Base-by-base conservation (phyloP, 2,888 invertebrate species). In the Cheilosia urbana region DNA sequence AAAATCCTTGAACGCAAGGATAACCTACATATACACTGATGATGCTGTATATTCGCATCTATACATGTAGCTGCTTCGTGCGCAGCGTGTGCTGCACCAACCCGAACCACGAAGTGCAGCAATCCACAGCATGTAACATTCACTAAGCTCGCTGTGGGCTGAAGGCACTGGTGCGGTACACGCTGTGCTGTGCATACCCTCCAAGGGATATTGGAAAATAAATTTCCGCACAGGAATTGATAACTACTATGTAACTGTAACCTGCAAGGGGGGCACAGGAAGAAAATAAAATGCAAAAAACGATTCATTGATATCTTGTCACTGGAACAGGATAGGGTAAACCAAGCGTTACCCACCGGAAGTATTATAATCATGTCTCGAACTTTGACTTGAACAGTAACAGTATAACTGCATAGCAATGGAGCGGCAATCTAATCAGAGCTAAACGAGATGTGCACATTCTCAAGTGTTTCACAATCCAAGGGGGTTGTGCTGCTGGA, bases 1-100 rank as follows among this genome's bases (percentile, higher is more conserved):
- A 82, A 87, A 87, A 78, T 72, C 82, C 82, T 82, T 81, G 77
- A 78, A 87, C 69, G 87, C 81, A 81, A 85, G 81, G 81, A 81
- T 85, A 85, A 81, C 81, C 81, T 81, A 81, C 57, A 62, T 76
- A 49, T 57, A 72, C 15, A 71, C 40, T 55, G 17, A 24, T 30
- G 53, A 37, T 42, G 30, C 63, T 17, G 37, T 63, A n/a, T 68
- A 60, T 53, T 27, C 53, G 75, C 19, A 2, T 63, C n/a, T 45
- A 63, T 75, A 37, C 30, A 17, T 42, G 45, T 49, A 42, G 63
- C 7, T 71, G 57, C 53, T 69, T 51, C 58, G 60, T 80, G 85
- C 68, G 81, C 85, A 80, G 60, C 62, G 55, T 68, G 51, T 65
- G 63, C 63, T 19, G 53, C 42, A 51, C 15, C 65, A 66, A 15